Conservation (phyloP, 2,113 vertebrate genomes). For the Pungitius pungitius region DNA sequence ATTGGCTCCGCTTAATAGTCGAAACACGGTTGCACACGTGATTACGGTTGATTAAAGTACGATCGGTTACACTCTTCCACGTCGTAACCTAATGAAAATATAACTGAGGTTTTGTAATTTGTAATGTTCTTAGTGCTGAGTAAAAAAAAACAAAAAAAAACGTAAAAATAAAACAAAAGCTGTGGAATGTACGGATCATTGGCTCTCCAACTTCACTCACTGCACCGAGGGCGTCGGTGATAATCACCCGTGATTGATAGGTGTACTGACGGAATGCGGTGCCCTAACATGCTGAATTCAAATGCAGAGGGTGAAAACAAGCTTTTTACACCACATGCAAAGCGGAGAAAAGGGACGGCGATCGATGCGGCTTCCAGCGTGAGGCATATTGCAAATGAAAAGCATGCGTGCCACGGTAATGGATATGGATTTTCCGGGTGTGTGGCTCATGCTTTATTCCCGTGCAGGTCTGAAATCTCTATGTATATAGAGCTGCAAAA, state of each 20-base stretch:
- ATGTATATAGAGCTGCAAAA: conserved; percentile 29
- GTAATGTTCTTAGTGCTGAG: neutral
- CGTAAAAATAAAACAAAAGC: conserved; percentile 3
- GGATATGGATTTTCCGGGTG: conserved; percentile 73
- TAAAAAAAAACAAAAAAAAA: conserved; percentile 3
- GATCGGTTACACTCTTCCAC: neutral
- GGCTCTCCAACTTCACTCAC: neutral
- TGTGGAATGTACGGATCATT: neutral
- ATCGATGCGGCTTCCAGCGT: conserved; percentile 69
- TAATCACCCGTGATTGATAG: conserved; percentile 43
- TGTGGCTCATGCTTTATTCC: conserved; percentile 65
- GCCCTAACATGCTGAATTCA: conserved; percentile 34
- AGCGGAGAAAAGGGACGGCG: conserved; percentile 40
- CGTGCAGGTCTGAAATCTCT: conserved; percentile 42
- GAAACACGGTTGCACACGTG: neutral
- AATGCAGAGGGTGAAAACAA: conserved; percentile 44
- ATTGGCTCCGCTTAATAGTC: neutral
- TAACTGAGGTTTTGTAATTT: neutral
- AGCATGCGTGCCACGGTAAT: conserved; percentile 69
- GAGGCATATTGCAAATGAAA: conserved; percentile 62
- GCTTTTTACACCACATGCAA: conserved; percentile 51
- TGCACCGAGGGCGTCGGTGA: neutral
- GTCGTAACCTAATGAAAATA: neutral
- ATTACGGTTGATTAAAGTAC: neutral
- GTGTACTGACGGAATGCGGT: conserved; percentile 1